Evolutionary conservation across 2,888 invertebrate species (phyloP), one percentile per base, ranked within the genome.

Genomic region (Macrosoma leucophasiata): DNA sequence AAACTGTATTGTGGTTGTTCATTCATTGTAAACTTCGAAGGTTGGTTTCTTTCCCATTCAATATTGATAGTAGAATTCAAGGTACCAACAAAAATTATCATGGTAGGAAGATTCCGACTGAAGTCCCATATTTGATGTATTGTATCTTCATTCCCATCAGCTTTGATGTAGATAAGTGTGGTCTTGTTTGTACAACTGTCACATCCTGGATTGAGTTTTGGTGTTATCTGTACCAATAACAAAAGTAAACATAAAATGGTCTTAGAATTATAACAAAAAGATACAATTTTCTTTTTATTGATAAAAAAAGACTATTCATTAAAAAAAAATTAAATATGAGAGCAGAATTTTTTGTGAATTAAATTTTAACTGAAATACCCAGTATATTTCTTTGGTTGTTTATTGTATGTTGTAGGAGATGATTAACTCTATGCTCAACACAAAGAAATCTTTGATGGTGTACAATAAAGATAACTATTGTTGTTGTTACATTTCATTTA

Each of bases 121-220:
- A 91, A 89, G 63, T 90, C 89, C 88, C 90, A 90, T 26, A 91
- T 46, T 56, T 90, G 90, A 55, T 91, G 90, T 1, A 91, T 59
- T 0, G 85, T 84, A 59, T 91, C 90, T 25, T 81, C 64, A 1
- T 62, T 39, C 0, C 90, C 88, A 12, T 76, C 81, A 0, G 89
- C 89, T 52, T 71, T 67, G 5, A 88, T 66, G 51, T 90, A 86
- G 3, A 87, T 49, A 0, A 88, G 58, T 2, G 81, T 82, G 1
- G 64, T 50, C 28, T 70, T 60, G 23, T 59, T 58, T 2, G 50
- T 41, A 40, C 82, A 82, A 12, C 39, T 35, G 1, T 42, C 13
- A 36, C 79, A 81, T 20, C 69, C 71, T 1, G 81, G 84, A 39
- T 85, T 82, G 2, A 79, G 30, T 31, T 39, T 32, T 18, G 76